Percentiles rank a stretch among this genome's conserved stretches.
These are phyloP conservation scores for Agriopis marginaria DNA, from an alignment of 2,888 invertebrate genomes.

Conservation along the genomic window DNA sequence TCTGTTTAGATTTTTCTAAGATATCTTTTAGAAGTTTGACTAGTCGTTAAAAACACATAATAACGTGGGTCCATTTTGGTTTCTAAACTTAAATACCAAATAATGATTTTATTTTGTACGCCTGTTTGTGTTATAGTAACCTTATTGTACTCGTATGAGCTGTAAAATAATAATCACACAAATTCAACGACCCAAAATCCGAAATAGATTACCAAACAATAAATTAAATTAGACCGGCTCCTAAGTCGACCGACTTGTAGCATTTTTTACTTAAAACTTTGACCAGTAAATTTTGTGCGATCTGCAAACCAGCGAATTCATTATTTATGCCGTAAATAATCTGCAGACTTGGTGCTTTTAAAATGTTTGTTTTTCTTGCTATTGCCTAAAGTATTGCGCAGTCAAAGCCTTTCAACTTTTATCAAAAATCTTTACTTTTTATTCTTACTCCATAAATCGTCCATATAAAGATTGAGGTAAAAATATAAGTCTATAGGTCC, in stretches of 20 bases:
- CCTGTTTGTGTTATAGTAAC: too few species aligned
- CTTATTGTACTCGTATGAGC: too few species aligned
- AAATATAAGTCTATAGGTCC: slow-evolving; percentile 57
- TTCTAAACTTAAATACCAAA: neutral
- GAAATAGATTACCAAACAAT: slow-evolving; percentile 38
- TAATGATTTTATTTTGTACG: too few species aligned
- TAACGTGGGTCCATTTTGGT: neutral
- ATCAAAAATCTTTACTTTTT: slow-evolving; percentile 48
- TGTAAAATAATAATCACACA: too few species aligned
- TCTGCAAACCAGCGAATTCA: slow-evolving; percentile 40
- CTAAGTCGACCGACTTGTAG: slow-evolving; percentile 2
- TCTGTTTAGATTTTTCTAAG: too few species aligned
- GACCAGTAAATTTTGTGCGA: slow-evolving; percentile 38
- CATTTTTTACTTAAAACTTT: slow-evolving; percentile 37
- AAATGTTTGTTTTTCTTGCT: slow-evolving; percentile 5
- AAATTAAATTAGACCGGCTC: slow-evolving; percentile 23
- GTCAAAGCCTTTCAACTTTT: slow-evolving; percentile 45
- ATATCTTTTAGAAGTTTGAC: neutral
- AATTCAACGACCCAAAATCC: slow-evolving; percentile 34
- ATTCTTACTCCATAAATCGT: slow-evolving; percentile 55
- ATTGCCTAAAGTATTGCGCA: slow-evolving; percentile 26
- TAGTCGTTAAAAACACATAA: neutral
- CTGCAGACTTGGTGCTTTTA: slow-evolving; percentile 5
- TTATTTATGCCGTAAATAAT: slow-evolving; percentile 37
- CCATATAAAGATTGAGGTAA: slow-evolving; percentile 61